phyloP scores from a whole-genome alignment of 1,140 invertebrate species.

The Neuroterus valhalla region DNA sequence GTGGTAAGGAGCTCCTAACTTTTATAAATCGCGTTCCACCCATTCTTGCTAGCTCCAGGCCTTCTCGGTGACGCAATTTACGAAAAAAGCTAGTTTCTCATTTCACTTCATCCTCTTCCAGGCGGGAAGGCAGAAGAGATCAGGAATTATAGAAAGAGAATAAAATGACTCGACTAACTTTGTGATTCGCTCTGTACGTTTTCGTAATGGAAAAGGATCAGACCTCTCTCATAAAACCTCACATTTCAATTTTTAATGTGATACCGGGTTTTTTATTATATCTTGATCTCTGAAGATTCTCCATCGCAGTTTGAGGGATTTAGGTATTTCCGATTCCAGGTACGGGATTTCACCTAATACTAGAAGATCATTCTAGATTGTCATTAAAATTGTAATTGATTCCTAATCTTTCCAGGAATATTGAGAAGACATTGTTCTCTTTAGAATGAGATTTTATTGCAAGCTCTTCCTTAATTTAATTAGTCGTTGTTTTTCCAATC shows the following conservation, averaged over 20 bases:
- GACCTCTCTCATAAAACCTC: neutral
- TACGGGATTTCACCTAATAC: neutral
- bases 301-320: neutral
- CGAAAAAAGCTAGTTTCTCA: conserved; percentile 67
- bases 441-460: neutral
- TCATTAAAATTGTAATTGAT: conserved; percentile 8
- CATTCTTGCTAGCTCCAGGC: conserved; percentile 48
- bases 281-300: neutral
- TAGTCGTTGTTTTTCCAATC: too few species aligned
- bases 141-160: conserved; percentile 41
- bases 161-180: neutral
- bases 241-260: conserved; percentile 14
- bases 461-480: too few species aligned
- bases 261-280: neutral
- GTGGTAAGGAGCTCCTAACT: conserved; percentile 64
- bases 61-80: conserved; percentile 61
- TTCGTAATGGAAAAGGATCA: conserved; percentile 58
- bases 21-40: conserved; percentile 66
- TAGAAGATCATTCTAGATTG: neutral
- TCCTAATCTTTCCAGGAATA: neutral
- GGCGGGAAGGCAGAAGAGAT: conserved; percentile 37
- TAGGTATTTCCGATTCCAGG: neutral
- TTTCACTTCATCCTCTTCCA: conserved; percentile 57
- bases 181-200: conserved; percentile 45
- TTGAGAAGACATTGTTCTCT: neutral